These are phyloP conservation scores for Apodemia mormo DNA, from an alignment of 2,888 invertebrate genomes.

Conservation along the genomic window DNA sequence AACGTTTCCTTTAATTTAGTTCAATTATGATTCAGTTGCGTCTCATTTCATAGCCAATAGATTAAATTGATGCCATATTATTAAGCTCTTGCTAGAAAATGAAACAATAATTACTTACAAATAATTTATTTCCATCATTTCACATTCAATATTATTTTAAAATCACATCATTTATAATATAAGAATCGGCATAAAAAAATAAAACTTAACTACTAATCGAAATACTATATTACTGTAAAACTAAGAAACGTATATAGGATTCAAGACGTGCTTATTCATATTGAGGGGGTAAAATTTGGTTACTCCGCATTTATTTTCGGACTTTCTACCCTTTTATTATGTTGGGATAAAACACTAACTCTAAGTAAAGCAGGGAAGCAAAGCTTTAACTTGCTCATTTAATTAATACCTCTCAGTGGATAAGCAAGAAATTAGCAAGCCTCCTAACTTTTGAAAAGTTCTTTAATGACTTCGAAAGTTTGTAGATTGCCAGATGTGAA, in stretches of 20 bases:
- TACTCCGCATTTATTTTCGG: background rate
- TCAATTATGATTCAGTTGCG: no score
- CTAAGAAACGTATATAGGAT: background rate
- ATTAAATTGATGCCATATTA: no score
- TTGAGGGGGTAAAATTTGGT: background rate
- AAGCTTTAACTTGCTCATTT: no score
- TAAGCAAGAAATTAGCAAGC: no score
- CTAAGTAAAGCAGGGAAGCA: no score
- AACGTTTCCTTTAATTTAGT: no score
- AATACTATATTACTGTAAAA: slow-evolving; percentile 14
- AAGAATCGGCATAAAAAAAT: no score
- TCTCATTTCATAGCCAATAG: no score
- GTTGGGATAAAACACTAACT: background rate
- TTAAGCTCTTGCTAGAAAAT: background rate
- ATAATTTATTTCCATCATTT: slow-evolving; percentile 1
- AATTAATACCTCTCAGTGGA: no score
- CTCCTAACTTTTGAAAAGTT: no score
- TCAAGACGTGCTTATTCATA: background rate
- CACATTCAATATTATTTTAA: slow-evolving; percentile 8
- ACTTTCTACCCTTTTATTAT: background rate
- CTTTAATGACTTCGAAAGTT: no score
- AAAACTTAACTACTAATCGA: slow-evolving; percentile 5
- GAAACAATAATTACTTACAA: background rate
- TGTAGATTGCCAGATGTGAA: no score
- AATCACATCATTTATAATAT: background rate